Percentiles rank a stretch among this genome's conserved stretches.
phyloP scores from a whole-genome alignment of 2,888 invertebrate genomes.

The Pherbina coryleti region DNA sequence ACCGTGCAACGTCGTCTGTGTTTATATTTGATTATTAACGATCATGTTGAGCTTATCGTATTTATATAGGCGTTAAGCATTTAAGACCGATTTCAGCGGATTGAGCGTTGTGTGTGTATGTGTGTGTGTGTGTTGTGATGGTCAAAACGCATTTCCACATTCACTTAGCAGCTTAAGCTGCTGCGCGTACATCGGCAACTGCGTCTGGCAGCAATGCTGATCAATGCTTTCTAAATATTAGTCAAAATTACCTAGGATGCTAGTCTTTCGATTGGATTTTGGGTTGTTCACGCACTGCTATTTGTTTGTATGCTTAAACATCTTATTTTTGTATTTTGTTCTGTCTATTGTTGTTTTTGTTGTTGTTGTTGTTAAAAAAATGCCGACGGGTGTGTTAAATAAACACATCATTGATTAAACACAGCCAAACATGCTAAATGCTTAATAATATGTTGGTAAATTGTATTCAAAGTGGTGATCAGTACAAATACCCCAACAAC shows the following conservation, averaged over 20 bases:
- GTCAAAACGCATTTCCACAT: neutral
- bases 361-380: constrained; percentile 47
- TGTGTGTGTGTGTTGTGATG: neutral
- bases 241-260: constrained; percentile 30
- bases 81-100: neutral
- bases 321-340: constrained; percentile 30
- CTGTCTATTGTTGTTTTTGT: constrained; percentile 33
- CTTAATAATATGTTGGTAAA: constrained; percentile 33
- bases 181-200: neutral
- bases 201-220: neutral
- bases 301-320: constrained; percentile 27
- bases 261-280: constrained; percentile 16
- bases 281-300: constrained; percentile 1
- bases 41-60: neutral
- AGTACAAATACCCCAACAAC: neutral
- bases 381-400: constrained; percentile 65
- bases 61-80: constrained; percentile 27
- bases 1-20: neutral
- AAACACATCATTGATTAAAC: constrained; percentile 58
- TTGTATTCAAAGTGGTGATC: constrained; percentile 35
- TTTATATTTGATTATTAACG: neutral
- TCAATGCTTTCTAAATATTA: constrained; percentile 45
- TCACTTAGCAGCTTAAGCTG: neutral
- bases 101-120: neutral
- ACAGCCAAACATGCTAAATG: constrained; percentile 43